Base-by-base conservation (phyloP, 2,113 vertebrate species). In the Coturnix japonica region DNA sequence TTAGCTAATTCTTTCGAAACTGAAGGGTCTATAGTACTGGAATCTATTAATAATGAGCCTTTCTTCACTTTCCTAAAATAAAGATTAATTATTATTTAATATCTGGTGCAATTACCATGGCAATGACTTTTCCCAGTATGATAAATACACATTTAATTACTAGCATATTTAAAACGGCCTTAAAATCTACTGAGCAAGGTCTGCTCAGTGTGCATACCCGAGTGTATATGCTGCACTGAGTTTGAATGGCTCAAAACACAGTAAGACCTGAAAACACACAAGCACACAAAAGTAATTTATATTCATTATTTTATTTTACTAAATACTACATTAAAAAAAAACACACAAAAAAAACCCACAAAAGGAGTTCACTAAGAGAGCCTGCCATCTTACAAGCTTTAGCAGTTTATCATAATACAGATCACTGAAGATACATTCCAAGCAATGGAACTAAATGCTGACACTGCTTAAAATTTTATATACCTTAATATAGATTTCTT, bases 21-120 rank as follows among this genome's bases (percentile, higher is more conserved):
- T 28, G 98, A 65, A 54, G 99, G 99, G 95, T 99, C 99, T 91
- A 99, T 99, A 92, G 99, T 99, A 97, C 99, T 99, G 95, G 99
- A 99, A 97, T 99, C 99, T 91, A 99, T 99, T 94, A 99, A 97
- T 33, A 99, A 97, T 37, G 99, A 99, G 51, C 99, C 99, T 94
- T 99, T 99, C 97, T 99, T 99, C 94, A 99, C 98, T 96, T 99
- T 99, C 96, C 99, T 99, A 96, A 96, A 92, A 95, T 77, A 94
- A 95, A 89, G 64, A 91, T 89, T 57, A 66, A 90, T 92, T 90
- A 70, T 47, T 51, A 64, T 60, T 83, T 54, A 79, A 39, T 87
- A 82, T 90, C 83, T 47, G 67, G 30, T 90, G 56, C 51, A 90
- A 66, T 54, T 60, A 54, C 21, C 33, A 43, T 1, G 7, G 49